Evolutionary conservation across 2,113 vertebrate species (phyloP), one percentile per base, ranked within the genome.

Genomic region (Calidris pygmaea): DNA sequence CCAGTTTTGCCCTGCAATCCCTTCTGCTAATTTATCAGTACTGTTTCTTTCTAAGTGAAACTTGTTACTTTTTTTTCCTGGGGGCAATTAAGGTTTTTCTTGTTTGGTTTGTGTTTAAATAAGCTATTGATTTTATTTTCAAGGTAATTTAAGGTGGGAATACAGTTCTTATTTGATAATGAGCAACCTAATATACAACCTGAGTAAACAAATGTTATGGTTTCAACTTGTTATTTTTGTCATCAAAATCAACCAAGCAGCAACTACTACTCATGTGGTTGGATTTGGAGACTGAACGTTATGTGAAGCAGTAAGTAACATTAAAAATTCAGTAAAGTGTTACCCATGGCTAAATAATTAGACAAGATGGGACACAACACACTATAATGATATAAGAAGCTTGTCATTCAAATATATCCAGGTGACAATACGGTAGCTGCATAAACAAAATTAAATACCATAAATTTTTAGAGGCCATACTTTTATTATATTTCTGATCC

Each of bases 101-200:
- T 74, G 68, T 74, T 81, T 92, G 13, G 7, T 53, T 79, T 90
- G 68, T 83, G 85, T 67, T 98, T 95, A 97, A 97, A 97, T 95
- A 97, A 97, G 95, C 65, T 96, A 98, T 97, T 85, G 96, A 98
- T 98, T 98, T 97, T 90, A 91, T 95, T 96, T 97, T 96, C 86
- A 93, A 83, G 56, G 74, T 96, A 97, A 98, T 95, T 98, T 96
- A 97, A 96, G 90, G 79, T 85, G 68, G 91, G 86, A 93, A 94
- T 93, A 70, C 37, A 78, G 65, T 91, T 95, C 82, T 83, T 71
- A 95, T 92, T 97, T 96, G 97, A 97, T 96, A 96, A 92, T 72
- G 94, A 84, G 65, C 62, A 72, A 58, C 48, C 62, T 94, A 92
- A 96, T 90, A 48, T 59, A 67, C 92, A 39, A 39, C 96, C 60